A percentile compares a stretch with the other conserved stretches of the same genome.
These are phyloP conservation scores for Agonum fuliginosum DNA, from an alignment of 2,888 invertebrate genomes.

Conservation along the genomic window DNA sequence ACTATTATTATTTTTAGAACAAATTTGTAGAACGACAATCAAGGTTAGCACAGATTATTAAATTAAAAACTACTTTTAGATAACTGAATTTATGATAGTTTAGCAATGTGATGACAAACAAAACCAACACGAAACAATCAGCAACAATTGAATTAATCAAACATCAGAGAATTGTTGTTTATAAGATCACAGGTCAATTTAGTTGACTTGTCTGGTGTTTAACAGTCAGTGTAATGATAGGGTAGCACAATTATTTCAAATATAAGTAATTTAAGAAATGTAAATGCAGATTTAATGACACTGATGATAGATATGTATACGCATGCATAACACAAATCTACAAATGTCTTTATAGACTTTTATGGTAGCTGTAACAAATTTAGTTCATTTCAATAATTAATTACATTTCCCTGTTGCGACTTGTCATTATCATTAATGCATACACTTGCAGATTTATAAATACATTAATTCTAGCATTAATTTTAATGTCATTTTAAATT, in stretches of 20 bases:
- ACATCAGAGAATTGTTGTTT: constrained; percentile 41
- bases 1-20: constrained; percentile 33
- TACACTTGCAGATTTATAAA: too few species aligned
- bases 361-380: not conserved
- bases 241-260: constrained; percentile 36
- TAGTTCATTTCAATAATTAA: not conserved
- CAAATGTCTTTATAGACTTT: not conserved
- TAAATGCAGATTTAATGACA: constrained; percentile 37
- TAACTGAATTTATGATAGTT: not conserved
- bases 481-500: too few species aligned
- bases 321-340: not conserved
- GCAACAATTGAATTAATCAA: constrained; percentile 50
- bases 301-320: not conserved
- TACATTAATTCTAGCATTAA: too few species aligned
- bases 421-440: too few species aligned
- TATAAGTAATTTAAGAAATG: constrained; percentile 38
- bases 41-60: constrained; percentile 7
- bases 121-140: not conserved
- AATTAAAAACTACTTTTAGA: constrained; percentile 14
- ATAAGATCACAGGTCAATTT: constrained; percentile 30
- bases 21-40: not conserved
- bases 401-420: not conserved
- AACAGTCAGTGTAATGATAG: constrained; percentile 41
- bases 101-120: not conserved
- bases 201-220: constrained; percentile 50